Evolutionary conservation across 2,113 vertebrate species (phyloP).

Genomic region (Castor canadensis): DNA sequence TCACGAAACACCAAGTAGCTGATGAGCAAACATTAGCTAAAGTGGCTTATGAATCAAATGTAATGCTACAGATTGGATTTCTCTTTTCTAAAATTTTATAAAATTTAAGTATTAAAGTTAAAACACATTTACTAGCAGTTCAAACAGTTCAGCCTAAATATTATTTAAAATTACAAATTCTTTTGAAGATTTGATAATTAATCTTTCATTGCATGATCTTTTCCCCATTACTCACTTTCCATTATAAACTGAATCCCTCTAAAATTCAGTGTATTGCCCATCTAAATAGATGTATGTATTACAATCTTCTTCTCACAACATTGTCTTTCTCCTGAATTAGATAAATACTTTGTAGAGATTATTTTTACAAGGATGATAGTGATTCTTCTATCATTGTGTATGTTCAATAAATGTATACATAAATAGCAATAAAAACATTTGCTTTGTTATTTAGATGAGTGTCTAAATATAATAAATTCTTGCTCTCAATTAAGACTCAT

Average conservation of each 20-base stretch:
- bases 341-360: background rate
- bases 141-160: background rate
- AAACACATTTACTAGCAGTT: background rate
- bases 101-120: background rate
- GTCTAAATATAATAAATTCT: background rate
- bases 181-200: background rate
- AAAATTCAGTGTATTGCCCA: background rate
- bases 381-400: background rate
- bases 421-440: background rate
- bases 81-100: background rate
- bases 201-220: background rate
- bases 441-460: background rate
- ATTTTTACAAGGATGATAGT: background rate
- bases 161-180: background rate
- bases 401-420: background rate
- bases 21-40: conserved; percentile 23
- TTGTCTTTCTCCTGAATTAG: background rate
- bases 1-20: conserved; percentile 43
- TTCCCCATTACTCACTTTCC: background rate
- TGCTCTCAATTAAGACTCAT: background rate
- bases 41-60: background rate
- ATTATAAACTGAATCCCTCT: background rate
- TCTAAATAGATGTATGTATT: background rate
- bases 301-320: background rate
- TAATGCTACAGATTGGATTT: background rate